These are phyloP conservation scores for Oxytorus armatus DNA, from an alignment of 2,888 invertebrate genomes.

Conservation along the genomic window DNA sequence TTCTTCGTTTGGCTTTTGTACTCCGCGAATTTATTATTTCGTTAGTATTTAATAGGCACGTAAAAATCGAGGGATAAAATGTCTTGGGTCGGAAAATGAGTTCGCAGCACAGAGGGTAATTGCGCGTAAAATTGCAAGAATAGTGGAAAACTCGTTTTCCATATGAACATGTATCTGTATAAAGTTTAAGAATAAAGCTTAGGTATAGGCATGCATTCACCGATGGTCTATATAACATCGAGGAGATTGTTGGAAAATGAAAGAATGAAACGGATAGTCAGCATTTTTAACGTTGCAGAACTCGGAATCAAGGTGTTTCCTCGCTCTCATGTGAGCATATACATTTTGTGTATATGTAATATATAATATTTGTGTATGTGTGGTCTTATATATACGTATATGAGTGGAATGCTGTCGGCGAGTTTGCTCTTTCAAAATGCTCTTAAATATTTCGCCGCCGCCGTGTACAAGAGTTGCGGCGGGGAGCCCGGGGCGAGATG, in stretches of 20 bases:
- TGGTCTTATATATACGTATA: neutral
- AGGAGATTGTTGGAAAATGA: conserved; percentile 48
- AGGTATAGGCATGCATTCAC: conserved; percentile 24
- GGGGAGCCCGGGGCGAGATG: too few relatives aligned
- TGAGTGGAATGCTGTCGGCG: conserved; percentile 39
- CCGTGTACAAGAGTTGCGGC: too few relatives aligned
- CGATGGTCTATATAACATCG: conserved; percentile 21
- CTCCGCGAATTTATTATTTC: neutral
- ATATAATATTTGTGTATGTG: neutral
- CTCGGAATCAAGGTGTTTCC: conserved; percentile 18
- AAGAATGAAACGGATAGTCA: conserved; percentile 27
- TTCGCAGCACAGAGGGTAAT: conserved; percentile 20
- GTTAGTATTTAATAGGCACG: conserved; percentile 1
- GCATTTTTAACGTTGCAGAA: conserved; percentile 43
- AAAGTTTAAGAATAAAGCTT: conserved; percentile 26
- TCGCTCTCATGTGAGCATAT: conserved; percentile 21
- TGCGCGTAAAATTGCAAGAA: conserved; percentile 39
- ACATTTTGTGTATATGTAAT: too few relatives aligned
- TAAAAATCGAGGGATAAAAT: conserved; percentile 35
- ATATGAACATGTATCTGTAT: conserved; percentile 3
- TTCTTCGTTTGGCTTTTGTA: neutral
- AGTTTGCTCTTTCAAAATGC: conserved; percentile 57
- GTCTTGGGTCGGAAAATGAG: conserved; percentile 25
- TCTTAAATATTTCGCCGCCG: conserved; percentile 53
- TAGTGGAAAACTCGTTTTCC: conserved; percentile 48